These are phyloP conservation scores for Pheucticus melanocephalus DNA, from an alignment of 2,113 vertebrate species.

Conservation along the genomic window DNA sequence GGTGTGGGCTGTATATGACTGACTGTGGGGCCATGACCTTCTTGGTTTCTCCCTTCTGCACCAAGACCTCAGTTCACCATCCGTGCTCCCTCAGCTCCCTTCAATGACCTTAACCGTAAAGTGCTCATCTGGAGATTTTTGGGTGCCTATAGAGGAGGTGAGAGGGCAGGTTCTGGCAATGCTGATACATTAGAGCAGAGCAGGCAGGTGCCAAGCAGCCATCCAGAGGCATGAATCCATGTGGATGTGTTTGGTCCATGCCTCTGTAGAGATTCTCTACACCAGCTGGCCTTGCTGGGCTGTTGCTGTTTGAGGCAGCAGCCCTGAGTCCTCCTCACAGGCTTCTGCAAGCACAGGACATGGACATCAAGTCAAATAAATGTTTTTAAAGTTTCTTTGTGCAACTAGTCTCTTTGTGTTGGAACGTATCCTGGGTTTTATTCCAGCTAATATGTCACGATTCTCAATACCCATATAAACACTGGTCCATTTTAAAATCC, in stretches of 20 bases:
- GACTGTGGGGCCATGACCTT: neutral
- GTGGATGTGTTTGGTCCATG: neutral
- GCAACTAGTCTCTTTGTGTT: neutral
- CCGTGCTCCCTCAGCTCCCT: accelerated
- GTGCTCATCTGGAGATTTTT: neutral
- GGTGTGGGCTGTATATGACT: neutral
- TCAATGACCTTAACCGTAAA: neutral
- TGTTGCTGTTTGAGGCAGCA: neutral
- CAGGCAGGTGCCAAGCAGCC: neutral
- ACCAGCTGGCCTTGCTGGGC: neutral
- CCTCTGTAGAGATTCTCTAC: accelerated
- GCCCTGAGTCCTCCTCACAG: neutral
- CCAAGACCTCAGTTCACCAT: neutral
- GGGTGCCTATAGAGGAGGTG: neutral
- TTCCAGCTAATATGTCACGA: neutral
- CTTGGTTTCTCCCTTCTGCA: neutral
- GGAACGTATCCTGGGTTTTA: neutral
- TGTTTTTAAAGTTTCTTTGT: neutral
- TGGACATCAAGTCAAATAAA: neutral
- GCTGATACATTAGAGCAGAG: neutral
- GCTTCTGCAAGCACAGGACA: neutral
- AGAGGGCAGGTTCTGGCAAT: neutral
- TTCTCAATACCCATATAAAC: neutral
- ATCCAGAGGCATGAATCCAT: accelerated
- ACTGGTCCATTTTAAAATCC: neutral